Percentiles rank a stretch among this genome's conserved stretches.
Conservation (phyloP, 2,797 vertebrate genomes). For the Zonotrichia albicollis region DNA sequence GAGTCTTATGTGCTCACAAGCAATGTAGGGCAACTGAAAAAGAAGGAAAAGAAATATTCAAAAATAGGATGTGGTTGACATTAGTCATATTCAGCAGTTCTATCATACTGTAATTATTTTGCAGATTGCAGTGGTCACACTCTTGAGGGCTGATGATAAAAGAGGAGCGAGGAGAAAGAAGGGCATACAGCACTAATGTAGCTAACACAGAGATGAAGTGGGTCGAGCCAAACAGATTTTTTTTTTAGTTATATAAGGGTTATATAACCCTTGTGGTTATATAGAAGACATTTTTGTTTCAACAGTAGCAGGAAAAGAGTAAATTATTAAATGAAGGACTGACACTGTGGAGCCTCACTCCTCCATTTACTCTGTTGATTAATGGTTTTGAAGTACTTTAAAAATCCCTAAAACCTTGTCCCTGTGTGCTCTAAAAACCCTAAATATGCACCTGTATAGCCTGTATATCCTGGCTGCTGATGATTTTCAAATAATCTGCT, state of each 20-base stretch:
- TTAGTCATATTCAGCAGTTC: not conserved
- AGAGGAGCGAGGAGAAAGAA: not conserved
- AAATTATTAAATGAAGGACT: not conserved
- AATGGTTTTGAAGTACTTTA: not conserved
- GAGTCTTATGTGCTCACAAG: not conserved
- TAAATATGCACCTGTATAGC: not conserved
- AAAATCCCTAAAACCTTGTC: not conserved
- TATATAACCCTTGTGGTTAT: not conserved
- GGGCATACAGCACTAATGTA: not conserved
- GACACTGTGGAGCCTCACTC: not conserved
- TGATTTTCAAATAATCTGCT: not conserved
- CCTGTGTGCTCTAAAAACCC: not conserved
- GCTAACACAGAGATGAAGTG: not conserved
- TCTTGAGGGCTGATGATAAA: not conserved
- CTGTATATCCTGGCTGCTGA: not conserved
- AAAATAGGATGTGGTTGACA: not conserved
- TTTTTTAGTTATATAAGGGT: not conserved
- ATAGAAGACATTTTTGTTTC: not conserved
- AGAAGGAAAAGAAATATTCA: not conserved
- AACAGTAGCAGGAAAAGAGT: not conserved
- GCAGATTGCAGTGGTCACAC: rapidly evolving
- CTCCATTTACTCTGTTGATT: not conserved
- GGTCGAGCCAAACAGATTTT: not conserved
- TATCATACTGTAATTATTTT: not conserved
- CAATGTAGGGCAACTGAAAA: not conserved